Evolutionary conservation across 2,797 vertebrate genomes (phyloP).

Genomic region (Harpagifer antarcticus): DNA sequence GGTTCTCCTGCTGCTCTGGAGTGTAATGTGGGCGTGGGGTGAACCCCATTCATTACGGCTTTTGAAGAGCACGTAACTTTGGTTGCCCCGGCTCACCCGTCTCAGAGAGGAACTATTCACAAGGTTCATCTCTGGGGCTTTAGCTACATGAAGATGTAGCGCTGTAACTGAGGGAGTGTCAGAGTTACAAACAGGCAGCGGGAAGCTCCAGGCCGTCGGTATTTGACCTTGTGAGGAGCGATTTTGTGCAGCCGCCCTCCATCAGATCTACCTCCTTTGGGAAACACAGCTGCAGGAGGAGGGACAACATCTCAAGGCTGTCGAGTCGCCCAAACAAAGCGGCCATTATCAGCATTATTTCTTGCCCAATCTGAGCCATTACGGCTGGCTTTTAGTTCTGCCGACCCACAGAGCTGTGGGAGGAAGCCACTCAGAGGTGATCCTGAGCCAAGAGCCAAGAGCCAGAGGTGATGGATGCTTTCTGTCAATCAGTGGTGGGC

Average conservation of each 20-base stretch:
- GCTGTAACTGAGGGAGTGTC: slow-evolving; percentile 8
- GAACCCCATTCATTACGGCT: slow-evolving; percentile 25
- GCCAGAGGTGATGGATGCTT: slow-evolving; percentile 33
- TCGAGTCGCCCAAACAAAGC: slow-evolving; percentile 67
- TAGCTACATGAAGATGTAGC: neutral
- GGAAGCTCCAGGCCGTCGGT: slow-evolving; percentile 29
- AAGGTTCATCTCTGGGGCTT: slow-evolving; percentile 13
- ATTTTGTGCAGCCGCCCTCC: slow-evolving; percentile 18
- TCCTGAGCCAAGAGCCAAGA: too few species aligned
- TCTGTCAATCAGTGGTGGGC: neutral
- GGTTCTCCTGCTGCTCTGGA: slow-evolving; percentile 37
- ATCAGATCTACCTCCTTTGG: slow-evolving; percentile 9
- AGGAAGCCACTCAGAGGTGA: slow-evolving; percentile 25
- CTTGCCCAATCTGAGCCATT: slow-evolving; percentile 43
- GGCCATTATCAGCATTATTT: slow-evolving; percentile 65
- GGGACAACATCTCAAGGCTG: slow-evolving; percentile 44
- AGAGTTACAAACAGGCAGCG: slow-evolving; percentile 24
- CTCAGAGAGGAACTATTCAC: slow-evolving; percentile 39
- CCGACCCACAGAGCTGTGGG: slow-evolving; percentile 16
- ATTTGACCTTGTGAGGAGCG: slow-evolving; percentile 48
- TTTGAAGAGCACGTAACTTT: slow-evolving; percentile 5
- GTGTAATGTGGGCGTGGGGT: slow-evolving; percentile 31
- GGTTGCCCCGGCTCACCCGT: slow-evolving; percentile 51
- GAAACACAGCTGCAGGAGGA: slow-evolving; percentile 62
- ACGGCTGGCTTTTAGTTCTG: neutral